Base-by-base conservation (phyloP, 2,888 invertebrate species). In the Anoncus sp. region DNA sequence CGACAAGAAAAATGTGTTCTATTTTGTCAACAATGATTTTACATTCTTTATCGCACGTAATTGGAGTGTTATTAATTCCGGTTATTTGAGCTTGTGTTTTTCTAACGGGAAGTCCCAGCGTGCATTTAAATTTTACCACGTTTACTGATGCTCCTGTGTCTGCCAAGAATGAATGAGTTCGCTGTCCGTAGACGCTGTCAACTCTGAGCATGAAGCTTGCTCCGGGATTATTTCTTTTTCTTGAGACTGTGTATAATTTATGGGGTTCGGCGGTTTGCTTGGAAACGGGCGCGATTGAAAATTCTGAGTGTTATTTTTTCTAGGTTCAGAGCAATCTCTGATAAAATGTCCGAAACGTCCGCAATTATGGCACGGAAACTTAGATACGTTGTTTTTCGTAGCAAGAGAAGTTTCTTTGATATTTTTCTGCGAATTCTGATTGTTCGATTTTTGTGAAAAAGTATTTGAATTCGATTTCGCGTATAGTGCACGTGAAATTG, bases 121-220 rank as follows among this genome's bases (percentile, higher is more conserved):
- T 69, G 3, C 47, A 40, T 51, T 59, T 53, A 16, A 40, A 14
- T 62, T 73, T 77, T 0, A 77, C 62, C 0, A 77, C 38, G 14
- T 77, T 77, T 10, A 73, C 53, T 55, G 63, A 38, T 40, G 73
- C 67, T 40, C 77, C 73, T 6, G 63, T 73, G 55, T 77, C 77
- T 60, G 69, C 67, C 31, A 77, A 27, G 47, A 73, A 22, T 10
- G n/a, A n/a, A n/a, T 47, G 43, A 27, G 63, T 3, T 10, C 2
- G 14, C 53, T 67, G 14, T 67, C 53, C 60, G 22, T 31, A n/a
- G n/a, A n/a, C 31, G 27, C 12, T 18, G 38, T 22, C 60, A 22
- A 74, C n/a, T 27, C 53, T 59, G 51, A 67, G 40, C 14, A 31
- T 22, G 53, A 67, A 67, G 62, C 1, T 18, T 75, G 60, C 62